Base-by-base conservation (phyloP, 2,797 vertebrate species). In the Protosalanx chinensis region DNA sequence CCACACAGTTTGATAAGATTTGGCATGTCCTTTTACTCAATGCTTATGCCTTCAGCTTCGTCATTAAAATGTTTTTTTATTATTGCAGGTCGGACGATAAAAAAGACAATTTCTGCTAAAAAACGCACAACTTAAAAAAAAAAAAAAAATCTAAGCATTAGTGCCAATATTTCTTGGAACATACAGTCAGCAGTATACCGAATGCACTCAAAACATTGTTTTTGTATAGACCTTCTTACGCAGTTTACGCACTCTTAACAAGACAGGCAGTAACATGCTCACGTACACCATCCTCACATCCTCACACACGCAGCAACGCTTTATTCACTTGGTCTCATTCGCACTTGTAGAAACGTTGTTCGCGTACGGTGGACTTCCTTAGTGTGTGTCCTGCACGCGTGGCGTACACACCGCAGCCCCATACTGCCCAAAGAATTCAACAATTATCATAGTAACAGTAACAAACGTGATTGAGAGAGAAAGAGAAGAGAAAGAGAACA, bases 31-130 rank as follows among this genome's bases (percentile, higher is more conserved):
- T 86, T 90, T 86, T 87, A 87, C 84, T 87, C 79, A 79, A 89
- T 88, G 81, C 86, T 5, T 87, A 90, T 91, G 87, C 91, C 90
- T 88, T 91, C 89, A 90, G 87, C 89, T 90, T 91, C 88, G 82
- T 91, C 88, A 89, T 88, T 87, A 91, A 91, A 91, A 90, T 88
- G 82, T 88, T 91, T 90, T 85, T 87, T 83, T 84, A 91, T 93
- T 93, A 93, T 94, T 93, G 92, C 92, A 91, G 86, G 88, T 93
- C 87, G 81, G 90, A 92, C 87, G 84, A 92, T 92, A 93, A 88
- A 92, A 92, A 92, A 91, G 83, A 88, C 81, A 59, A 72, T 83
- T 76, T 88, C 85, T 84, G 87, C 89, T 90, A 81, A 87, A 90
- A 91, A 80, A 80, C 20, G 83, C 80, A 85, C 61, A 82, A 86